phyloP scores from a whole-genome alignment of 2,113 vertebrate species.

The Microcebus jonahi region DNA sequence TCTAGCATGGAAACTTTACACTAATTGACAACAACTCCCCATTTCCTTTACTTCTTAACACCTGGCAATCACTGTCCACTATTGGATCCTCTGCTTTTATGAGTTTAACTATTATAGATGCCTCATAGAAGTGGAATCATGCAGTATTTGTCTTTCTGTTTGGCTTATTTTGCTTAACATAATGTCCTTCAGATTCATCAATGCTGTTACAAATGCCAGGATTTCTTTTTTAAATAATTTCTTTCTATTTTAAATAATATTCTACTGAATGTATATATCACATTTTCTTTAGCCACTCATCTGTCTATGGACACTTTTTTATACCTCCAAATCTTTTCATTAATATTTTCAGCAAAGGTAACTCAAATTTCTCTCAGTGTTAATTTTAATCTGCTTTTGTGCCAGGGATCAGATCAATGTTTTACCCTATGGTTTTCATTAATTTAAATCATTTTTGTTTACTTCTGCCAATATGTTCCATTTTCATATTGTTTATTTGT shows the following conservation, averaged over 20 bases:
- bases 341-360: not conserved
- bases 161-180: not conserved
- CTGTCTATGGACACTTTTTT: not conserved
- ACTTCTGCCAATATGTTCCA: not conserved
- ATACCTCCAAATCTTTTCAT: not conserved
- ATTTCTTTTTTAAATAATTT: not conserved
- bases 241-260: not conserved
- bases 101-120: not conserved
- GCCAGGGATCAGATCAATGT: not conserved
- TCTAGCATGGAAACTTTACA: not conserved
- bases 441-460: not conserved
- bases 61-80: not conserved
- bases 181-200: not conserved
- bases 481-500: not conserved
- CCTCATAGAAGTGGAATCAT: not conserved
- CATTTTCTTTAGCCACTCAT: not conserved
- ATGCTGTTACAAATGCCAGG: not conserved
- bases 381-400: not conserved
- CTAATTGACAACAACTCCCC: not conserved
- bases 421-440: not conserved
- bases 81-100: not conserved
- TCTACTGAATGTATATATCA: not conserved
- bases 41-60: not conserved
- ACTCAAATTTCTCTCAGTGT: not conserved
- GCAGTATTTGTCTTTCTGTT: not conserved